Conservation (phyloP, 2,113 vertebrate genomes). For the Odobenus rosmarus region DNA sequence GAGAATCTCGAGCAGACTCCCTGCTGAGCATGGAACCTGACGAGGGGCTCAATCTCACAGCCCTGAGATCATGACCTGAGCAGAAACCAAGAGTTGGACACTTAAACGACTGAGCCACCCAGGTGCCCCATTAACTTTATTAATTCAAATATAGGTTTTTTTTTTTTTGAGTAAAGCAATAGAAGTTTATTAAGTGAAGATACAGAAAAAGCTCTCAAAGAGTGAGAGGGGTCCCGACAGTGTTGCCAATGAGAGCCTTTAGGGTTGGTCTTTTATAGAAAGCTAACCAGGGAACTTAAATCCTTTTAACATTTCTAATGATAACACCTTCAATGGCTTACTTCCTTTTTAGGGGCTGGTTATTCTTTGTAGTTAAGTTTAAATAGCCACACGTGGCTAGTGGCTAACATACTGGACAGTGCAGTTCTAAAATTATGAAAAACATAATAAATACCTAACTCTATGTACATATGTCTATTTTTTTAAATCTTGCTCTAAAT, state of each 20-base stretch:
- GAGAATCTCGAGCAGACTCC: not conserved
- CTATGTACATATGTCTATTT: not conserved
- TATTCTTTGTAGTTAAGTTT: not conserved
- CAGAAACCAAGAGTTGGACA: not conserved
- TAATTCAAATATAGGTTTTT: not conserved
- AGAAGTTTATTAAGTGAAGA: no score
- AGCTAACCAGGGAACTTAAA: no score
- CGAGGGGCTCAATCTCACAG: not conserved
- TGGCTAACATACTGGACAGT: not conserved
- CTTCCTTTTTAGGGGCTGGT: no score
- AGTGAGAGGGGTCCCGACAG: no score
- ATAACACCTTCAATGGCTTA: no score
- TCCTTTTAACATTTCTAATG: no score
- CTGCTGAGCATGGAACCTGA: not conserved
- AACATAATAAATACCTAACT: not conserved
- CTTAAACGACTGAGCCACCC: not conserved
- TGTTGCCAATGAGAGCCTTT: no score
- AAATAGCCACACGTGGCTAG: not conserved
- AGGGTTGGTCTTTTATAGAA: no score
- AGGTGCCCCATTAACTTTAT: not conserved
- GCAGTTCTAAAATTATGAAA: not conserved
- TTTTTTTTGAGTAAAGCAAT: no score
- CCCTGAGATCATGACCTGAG: not conserved
- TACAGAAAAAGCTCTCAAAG: no score
- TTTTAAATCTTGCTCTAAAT: constrained; percentile 1